These are phyloP conservation scores for Periophthalmodon schlosseri DNA, from an alignment of 2,113 vertebrate genomes.

Conservation along the genomic window DNA sequence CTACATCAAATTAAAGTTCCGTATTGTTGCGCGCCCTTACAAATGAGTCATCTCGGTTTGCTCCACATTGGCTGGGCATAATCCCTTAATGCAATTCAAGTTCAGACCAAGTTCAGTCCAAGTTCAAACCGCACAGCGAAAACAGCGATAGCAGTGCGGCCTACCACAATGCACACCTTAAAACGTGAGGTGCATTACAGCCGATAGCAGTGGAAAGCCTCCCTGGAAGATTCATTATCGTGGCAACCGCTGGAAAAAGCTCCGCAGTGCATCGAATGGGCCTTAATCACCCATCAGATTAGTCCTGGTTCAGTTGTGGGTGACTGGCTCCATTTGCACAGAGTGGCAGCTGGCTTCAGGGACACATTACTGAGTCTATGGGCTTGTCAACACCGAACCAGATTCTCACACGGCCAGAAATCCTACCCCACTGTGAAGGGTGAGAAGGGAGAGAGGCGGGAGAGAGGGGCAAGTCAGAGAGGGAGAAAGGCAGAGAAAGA, in stretches of 20 bases:
- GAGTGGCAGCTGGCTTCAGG: conserved; percentile 71
- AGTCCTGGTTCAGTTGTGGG: conserved; percentile 62
- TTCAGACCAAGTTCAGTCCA: conserved; percentile 50
- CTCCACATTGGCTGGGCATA: conserved; percentile 24
- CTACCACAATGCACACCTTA: neutral
- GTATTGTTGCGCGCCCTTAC: conserved; percentile 15
- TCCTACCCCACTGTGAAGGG: conserved; percentile 41
- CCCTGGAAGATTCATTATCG: conserved; percentile 23
- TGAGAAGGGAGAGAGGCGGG: neutral
- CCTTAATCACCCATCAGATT: conserved; percentile 67
- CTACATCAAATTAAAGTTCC: neutral
- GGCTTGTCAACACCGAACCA: conserved; percentile 64
- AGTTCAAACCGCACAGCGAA: conserved; percentile 4
- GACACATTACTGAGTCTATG: conserved; percentile 67
- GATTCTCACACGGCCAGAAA: conserved; percentile 61
- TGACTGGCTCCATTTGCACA: conserved; percentile 63
- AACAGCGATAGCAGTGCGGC: neutral
- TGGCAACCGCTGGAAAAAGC: conserved; percentile 8
- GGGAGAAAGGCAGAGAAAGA: neutral
- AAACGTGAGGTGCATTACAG: conserved; percentile 14
- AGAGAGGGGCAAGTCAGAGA: neutral
- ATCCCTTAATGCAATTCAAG: conserved; percentile 43
- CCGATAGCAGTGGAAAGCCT: neutral
- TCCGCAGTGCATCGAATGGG: conserved; percentile 39
- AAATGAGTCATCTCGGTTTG: conserved; percentile 37